Percentiles rank a stretch among this genome's conserved stretches.
Evolutionary conservation across 2,888 invertebrate species (phyloP).

Genomic region (Melieria crassipennis): DNA sequence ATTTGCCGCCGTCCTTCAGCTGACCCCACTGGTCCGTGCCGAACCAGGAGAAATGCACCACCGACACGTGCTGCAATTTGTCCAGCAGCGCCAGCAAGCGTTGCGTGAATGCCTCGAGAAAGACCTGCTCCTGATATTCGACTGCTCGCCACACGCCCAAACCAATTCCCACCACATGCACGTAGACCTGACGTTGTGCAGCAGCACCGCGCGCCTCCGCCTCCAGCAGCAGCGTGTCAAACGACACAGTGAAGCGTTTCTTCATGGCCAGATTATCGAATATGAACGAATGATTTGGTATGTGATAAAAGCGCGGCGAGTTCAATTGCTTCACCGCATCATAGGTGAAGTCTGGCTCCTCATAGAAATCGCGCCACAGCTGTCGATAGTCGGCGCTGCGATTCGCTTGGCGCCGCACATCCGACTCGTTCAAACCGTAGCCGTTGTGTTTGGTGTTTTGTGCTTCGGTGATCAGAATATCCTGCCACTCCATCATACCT

Average conservation of each 20-base stretch:
- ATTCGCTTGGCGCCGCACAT: background rate
- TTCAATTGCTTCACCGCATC: conserved; percentile 44
- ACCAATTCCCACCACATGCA: conserved; percentile 75
- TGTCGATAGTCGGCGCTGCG: conserved; percentile 40
- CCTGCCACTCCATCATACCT: conserved; percentile 65
- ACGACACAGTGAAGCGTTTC: conserved; percentile 68
- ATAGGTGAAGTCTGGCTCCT: conserved; percentile 47
- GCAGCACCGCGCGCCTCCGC: conserved; percentile 70
- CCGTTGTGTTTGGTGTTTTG: conserved; percentile 68
- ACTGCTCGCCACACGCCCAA: conserved; percentile 75
- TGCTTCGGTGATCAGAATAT: conserved; percentile 58
- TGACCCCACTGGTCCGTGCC: conserved; percentile 64
- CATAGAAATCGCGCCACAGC: conserved; percentile 52
- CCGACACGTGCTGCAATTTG: conserved; percentile 69
- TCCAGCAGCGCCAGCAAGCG: conserved; percentile 68
- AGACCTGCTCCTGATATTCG: conserved; percentile 71
- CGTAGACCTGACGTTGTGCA: conserved; percentile 68
- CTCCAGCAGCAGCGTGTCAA: conserved; percentile 73
- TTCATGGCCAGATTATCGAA: conserved; percentile 61
- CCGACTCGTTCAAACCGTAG: conserved; percentile 54
- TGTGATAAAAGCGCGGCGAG: conserved; percentile 50
- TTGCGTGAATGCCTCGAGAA: conserved; percentile 72
- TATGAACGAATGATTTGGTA: conserved; percentile 49
- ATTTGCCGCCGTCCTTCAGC: conserved; percentile 64
- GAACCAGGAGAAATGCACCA: conserved; percentile 76